Conservation (phyloP, 2,888 invertebrate species). For the Thereva nobilitata region DNA sequence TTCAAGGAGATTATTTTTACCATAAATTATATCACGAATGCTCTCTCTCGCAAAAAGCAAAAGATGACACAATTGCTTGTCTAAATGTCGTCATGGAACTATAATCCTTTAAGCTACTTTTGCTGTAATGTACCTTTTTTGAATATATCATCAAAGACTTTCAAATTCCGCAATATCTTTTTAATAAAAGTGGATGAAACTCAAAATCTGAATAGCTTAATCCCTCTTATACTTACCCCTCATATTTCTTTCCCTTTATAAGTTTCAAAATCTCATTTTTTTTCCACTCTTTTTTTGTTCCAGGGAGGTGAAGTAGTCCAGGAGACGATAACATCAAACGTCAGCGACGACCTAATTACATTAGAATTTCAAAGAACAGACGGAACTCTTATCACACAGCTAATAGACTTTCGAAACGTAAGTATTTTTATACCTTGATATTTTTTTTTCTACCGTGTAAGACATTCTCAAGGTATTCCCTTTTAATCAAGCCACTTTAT, state of each 20-base stretch:
- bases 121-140: no score
- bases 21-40: no score
- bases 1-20: no score
- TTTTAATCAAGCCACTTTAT: constrained; percentile 14
- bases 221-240: no score
- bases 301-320: constrained; percentile 93
- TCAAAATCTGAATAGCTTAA: no score
- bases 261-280: constrained; percentile 18
- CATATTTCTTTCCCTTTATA: constrained; percentile 5
- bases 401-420: constrained; percentile 94
- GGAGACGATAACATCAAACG: constrained; percentile 89
- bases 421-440: constrained; percentile 54
- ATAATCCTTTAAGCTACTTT: no score
- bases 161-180: no score
- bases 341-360: constrained; percentile 85
- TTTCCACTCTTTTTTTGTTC: constrained; percentile 50
- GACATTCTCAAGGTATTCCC: neutral
- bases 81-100: no score
- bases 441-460: constrained; percentile 11
- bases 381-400: constrained; percentile 87
- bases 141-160: no score
- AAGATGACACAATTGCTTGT: no score
- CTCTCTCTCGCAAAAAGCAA: no score
- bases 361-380: constrained; percentile 89
- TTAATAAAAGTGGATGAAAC: no score